Percentiles rank a stretch among this genome's conserved stretches.
Conservation (phyloP, 1,140 invertebrate genomes). For the Lasioglossum albipes region DNA sequence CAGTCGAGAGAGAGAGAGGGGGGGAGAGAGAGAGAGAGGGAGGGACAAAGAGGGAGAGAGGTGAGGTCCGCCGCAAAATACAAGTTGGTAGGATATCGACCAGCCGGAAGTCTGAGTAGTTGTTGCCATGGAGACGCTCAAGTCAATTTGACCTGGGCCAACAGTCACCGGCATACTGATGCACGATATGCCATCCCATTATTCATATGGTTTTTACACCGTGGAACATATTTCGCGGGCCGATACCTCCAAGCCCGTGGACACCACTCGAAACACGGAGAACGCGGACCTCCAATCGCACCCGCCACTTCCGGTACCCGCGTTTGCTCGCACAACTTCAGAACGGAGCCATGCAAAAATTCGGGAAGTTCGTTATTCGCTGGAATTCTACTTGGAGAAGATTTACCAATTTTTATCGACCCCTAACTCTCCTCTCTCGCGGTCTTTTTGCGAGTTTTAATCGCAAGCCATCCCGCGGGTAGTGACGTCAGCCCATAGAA, state of each 20-base stretch:
- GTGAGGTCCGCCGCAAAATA: constrained; percentile 73
- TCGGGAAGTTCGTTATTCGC: too few relatives aligned
- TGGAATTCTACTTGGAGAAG: too few relatives aligned
- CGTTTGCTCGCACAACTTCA: background rate
- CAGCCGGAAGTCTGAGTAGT: constrained; percentile 77
- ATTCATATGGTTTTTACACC: constrained; percentile 70
- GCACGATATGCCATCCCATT: constrained; percentile 71
- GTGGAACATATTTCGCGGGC: constrained; percentile 61
- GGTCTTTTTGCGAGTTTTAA: too few relatives aligned
- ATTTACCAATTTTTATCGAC: too few relatives aligned
- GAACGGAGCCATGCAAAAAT: too few relatives aligned
- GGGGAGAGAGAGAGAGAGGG: constrained; percentile 15
- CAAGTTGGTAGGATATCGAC: constrained; percentile 78
- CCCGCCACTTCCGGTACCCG: background rate
- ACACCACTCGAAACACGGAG: constrained; percentile 14
- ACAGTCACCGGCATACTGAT: constrained; percentile 75
- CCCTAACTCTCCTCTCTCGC: too few relatives aligned
- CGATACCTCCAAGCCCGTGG: constrained; percentile 32
- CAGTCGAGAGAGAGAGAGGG: background rate
- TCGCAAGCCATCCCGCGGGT: too few relatives aligned
- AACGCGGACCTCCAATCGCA: constrained; percentile 15
- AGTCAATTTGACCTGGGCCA: constrained; percentile 79
- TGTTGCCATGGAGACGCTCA: constrained; percentile 78
- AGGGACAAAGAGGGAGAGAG: constrained; percentile 41
- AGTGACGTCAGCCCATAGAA: too few relatives aligned